Evolutionary conservation across 2,797 vertebrate genomes (phyloP), one percentile per base, ranked within the genome.

Genomic region (Neomorphus geoffroyi): DNA sequence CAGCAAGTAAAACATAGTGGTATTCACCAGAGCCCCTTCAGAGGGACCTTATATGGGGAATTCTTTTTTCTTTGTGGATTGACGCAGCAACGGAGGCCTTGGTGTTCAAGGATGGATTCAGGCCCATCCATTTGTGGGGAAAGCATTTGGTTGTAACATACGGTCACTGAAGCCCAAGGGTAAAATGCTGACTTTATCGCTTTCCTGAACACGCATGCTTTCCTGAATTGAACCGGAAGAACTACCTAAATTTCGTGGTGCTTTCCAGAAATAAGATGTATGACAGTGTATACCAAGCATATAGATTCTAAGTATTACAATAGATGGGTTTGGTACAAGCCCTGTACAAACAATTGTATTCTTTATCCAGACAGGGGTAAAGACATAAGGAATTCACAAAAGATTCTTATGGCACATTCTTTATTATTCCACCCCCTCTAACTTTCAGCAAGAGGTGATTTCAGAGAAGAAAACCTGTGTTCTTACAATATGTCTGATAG

Each of bases 41-140:
- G 64, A 64, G 10, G 9, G 23, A 62, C 4, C 1, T 7, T 0
- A 0, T n/a, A 5, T 7, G 9, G 14, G 11, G 32, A 69, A 41
- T 9, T 3, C 6, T 37, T 54, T 35, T 30, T 53, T 57, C 17
- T 33, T 11, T 51, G 17, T 28, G 12, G 7, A 2, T 2, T 65
- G 19, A 53, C 8, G 11, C 10, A 28, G 12, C 12, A 61, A 37
- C 7, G 45, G 15, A 5, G 50, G 7, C 6, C 14, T 50, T 46
- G 21, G 10, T 65, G 28, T 48, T 80, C 65, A 89, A 61, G 11
- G 9, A 28, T 21, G 17, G 17, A 32, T 87, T 71, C 64, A 60
- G 32, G 13, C 6, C 23, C 28, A 74, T 26, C 4, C 14, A 17
- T 65, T 74, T 22, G 41, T 2, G 8, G 17, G 5, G 2, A 80